phyloP scores from a whole-genome alignment of 2,797 vertebrate species.

The Coccyzus lansbergi region DNA sequence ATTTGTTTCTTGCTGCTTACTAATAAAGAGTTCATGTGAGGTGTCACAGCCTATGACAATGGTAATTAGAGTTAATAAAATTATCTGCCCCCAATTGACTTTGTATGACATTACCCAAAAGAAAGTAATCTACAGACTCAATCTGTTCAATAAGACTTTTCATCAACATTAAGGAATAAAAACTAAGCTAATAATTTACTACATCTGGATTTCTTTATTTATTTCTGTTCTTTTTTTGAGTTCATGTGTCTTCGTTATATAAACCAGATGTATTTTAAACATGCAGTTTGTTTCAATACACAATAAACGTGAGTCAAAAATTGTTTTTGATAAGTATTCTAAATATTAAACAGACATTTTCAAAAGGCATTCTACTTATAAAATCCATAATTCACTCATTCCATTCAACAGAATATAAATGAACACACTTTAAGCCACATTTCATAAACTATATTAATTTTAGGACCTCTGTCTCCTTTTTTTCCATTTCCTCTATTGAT shows the following conservation, averaged over 20 bases:
- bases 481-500: conserved; percentile 62
- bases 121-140: background rate
- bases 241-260: background rate
- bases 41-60: conserved; percentile 24
- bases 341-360: conserved; percentile 9
- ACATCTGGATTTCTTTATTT: background rate
- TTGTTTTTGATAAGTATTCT: background rate
- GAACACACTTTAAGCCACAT: conserved; percentile 27
- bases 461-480: conserved; percentile 35
- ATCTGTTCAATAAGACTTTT: background rate
- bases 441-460: conserved; percentile 65
- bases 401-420: conserved; percentile 19
- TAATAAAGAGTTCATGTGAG: conserved; percentile 46
- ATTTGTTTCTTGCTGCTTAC: conserved; percentile 9
- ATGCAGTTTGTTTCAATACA: background rate
- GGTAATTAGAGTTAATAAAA: conserved; percentile 43
- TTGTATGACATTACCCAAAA: background rate
- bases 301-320: background rate
- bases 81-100: conserved; percentile 8
- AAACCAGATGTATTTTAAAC: background rate
- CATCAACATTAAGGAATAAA: background rate
- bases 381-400: conserved; percentile 45
- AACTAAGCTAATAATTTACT: background rate
- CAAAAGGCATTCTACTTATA: conserved; percentile 31
- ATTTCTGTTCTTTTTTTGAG: background rate